phyloP scores from a whole-genome alignment of 2,113 vertebrate species.

The Eurypyga helias region DNA sequence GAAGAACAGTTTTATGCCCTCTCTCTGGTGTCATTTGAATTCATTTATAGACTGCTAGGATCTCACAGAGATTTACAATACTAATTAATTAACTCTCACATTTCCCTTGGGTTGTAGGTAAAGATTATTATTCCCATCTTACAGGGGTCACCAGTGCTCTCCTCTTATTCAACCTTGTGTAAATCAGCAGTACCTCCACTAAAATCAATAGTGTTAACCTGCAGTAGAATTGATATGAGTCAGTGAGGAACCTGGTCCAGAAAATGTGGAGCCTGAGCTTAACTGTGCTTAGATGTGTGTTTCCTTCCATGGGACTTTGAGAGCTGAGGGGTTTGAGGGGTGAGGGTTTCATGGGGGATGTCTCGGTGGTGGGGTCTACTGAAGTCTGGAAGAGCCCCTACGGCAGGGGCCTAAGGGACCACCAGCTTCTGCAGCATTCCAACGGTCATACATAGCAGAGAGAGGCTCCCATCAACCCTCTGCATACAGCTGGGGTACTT shows the following conservation, averaged over 20 bases:
- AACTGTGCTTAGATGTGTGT: background rate
- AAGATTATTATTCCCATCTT: constrained; percentile 50
- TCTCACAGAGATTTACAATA: constrained; percentile 45
- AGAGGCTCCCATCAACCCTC: background rate
- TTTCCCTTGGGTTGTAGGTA: constrained; percentile 39
- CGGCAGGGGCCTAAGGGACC: rapidly evolving
- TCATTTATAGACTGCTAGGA: constrained; percentile 29
- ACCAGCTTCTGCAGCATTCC: background rate
- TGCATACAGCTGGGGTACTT: background rate
- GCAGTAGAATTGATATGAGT: background rate
- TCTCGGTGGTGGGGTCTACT: background rate
- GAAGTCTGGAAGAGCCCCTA: background rate
- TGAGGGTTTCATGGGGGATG: background rate
- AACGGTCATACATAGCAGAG: background rate
- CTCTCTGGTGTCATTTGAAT: constrained; percentile 30
- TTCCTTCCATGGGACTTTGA: background rate
- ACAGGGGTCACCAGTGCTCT: constrained; percentile 4
- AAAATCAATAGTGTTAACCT: constrained; percentile 34
- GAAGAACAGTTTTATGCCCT: background rate
- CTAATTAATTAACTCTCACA: constrained; percentile 62
- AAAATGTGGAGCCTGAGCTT: background rate
- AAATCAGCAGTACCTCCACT: constrained; percentile 48
- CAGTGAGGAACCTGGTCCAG: background rate
- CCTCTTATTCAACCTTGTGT: constrained; percentile 33
- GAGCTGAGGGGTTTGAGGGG: background rate